phyloP scores from a whole-genome alignment of 1,140 invertebrate genomes.

The Magallana gigas region DNA sequence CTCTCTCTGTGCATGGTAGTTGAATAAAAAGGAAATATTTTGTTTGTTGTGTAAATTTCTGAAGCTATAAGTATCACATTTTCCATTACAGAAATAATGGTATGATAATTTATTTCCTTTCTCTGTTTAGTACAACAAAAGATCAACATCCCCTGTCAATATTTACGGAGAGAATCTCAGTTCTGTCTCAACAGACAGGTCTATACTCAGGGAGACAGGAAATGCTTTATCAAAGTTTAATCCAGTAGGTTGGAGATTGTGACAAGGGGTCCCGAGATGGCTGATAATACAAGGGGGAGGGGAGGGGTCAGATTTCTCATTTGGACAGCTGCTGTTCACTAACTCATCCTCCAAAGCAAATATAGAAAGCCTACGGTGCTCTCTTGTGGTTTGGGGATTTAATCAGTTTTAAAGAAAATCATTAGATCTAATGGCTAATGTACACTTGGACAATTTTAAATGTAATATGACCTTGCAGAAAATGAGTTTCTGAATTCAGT shows the following conservation, averaged over 20 bases:
- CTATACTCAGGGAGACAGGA: background rate
- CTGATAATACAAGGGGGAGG: background rate
- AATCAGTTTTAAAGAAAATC: background rate
- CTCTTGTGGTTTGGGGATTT: background rate
- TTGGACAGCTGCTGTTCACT: slow-evolving; percentile 20
- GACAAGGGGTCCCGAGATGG: background rate
- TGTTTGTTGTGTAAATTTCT: background rate
- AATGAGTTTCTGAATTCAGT: background rate
- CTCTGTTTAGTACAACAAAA: background rate
- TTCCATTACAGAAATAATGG: background rate
- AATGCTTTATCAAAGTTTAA: slow-evolving; percentile 25
- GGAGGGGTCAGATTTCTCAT: slow-evolving; percentile 3
- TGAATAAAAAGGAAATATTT: slow-evolving; percentile 4
- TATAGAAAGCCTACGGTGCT: background rate
- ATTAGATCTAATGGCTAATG: background rate
- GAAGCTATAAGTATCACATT: background rate
- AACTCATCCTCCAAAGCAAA: slow-evolving; percentile 2
- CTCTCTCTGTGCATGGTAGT: background rate
- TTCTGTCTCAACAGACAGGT: too few relatives aligned
- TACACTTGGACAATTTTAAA: too few relatives aligned
- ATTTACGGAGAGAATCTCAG: too few relatives aligned
- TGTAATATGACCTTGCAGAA: background rate
- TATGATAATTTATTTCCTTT: background rate
- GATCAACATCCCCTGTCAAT: too few relatives aligned
- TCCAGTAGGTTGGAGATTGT: background rate